Base-by-base conservation (phyloP, 2,113 vertebrate species). In the Hippocampus zosterae region DNA sequence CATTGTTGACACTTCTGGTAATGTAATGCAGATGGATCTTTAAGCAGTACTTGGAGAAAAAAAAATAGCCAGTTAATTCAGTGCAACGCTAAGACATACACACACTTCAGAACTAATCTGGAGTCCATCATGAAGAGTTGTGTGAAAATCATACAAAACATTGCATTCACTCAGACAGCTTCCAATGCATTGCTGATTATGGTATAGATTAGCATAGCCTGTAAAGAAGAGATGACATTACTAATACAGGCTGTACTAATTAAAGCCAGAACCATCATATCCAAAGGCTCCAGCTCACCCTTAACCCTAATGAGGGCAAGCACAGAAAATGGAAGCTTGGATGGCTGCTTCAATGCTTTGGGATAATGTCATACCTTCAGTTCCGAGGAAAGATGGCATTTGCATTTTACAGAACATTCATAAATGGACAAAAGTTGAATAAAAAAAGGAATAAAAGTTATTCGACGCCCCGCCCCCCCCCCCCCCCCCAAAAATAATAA, bases 201-300 rank as follows among this genome's bases (percentile, higher is more conserved):
- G 92, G 91, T 91, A 92, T 91, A 92, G 91, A 93, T 93, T 93
- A 93, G 92, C 91, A 93, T 91, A 93, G 92, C 92, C 92, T 93
- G 92, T 93, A 93, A 93, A 93, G 92, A 93, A 92, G 89, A 85
- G 78, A 75, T 91, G 85, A 89, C 69, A 91, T 92, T 85, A 93
- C 92, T 93, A 91, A 93, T 92, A 93, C 92, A 93, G 92, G 92
- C 92, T 93, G 91, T 92, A 93, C 92, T 93, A 93, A 93, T 93
- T 93, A 93, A 93, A 92, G 90, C 92, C 92, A 92, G 90, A 93
- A 92, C 90, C 92, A 92, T 93, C 92, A 91, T 56, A 33, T 72
- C 68, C 56, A 48, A 50, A 40, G 25, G 46, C 52, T n/a, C n/a
- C 52, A 50, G 46, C 16, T 50, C 16, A 15, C 15, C 15, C 16